Evolutionary conservation across 2,797 vertebrate genomes (phyloP), one percentile per base, ranked within the genome.

Genomic region (Microctenopoma steveboyesi): DNA sequence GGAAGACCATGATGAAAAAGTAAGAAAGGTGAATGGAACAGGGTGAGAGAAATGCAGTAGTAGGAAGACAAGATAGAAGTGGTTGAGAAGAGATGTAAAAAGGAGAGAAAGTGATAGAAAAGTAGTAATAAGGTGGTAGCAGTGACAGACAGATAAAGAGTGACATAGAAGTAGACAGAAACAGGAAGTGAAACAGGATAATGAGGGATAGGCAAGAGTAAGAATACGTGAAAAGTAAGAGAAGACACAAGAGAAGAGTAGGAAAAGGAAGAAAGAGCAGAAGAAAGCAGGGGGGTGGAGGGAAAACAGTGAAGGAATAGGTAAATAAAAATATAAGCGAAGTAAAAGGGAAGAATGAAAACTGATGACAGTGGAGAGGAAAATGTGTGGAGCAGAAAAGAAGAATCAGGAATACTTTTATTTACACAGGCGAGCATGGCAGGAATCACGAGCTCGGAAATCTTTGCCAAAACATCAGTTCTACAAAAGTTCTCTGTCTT

Each of bases 391-490:
- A 43, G 48, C 10, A 37, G 11, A 54, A 57, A 22, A 35, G 28
- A 27, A 43, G 46, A 39, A 56, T 40, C 48, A 76, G 53, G 51
- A 65, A 66, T 73, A n/a, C 25, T 43, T 54, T 55, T 5, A 10
- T 73, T 74, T 40, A n/a, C n/a, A 25, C 35, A 46, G 53, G 57
- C 0, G 27, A 59, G 25, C 50, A n/a, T 22, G 68, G 69, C 69
- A 63, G 57, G 57, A 70, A 68, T 64, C 69, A 72, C 64, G 15
- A 74, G 76, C 27, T 67, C 47, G 28, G 40, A 74, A 78, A 76
- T 85, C 72, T 76, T 82, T 83, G 69, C 75, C 1, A 1, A 62
- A 59, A 45, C 63, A 69, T 63, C 77, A 48, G 48, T 46, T 42
- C 58, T 67, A 43, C 58, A 7, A 56, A 61, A 28, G 75, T 50